A percentile compares a stretch with the other conserved stretches of the same genome.
These are phyloP conservation scores for Scaptodrosophila lebanonensis DNA, from an alignment of 1,140 invertebrate genomes.

Conservation along the genomic window DNA sequence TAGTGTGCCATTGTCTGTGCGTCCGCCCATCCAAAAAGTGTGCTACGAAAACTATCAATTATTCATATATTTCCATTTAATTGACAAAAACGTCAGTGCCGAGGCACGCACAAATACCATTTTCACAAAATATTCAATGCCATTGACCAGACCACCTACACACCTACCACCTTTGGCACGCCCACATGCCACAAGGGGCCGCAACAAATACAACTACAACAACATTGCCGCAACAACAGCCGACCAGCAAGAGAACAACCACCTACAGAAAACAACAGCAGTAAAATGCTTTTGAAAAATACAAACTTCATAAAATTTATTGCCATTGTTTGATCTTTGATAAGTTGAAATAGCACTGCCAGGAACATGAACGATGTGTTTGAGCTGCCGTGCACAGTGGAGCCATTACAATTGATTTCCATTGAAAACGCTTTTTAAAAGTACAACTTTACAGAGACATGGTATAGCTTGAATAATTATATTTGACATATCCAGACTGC, in stretches of 20 bases:
- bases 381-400: too few species aligned
- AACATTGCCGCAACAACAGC: conserved; percentile 5
- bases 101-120: conserved; percentile 64
- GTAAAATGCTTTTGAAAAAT: background rate
- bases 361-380: background rate
- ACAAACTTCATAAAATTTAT: conserved; percentile 26
- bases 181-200: background rate
- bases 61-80: conserved; percentile 64
- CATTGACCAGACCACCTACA: too few species aligned
- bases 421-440: too few species aligned
- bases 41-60: conserved; percentile 50
- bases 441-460: too few species aligned
- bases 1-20: conserved; percentile 19
- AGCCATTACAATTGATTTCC: too few species aligned
- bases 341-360: conserved; percentile 13
- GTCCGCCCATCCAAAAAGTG: conserved; percentile 17
- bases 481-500: too few species aligned
- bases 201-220: conserved; percentile 1
- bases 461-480: too few species aligned
- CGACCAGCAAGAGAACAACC: background rate
- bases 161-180: too few species aligned
- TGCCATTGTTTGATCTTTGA: conserved; percentile 27
- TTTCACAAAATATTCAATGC: too few species aligned
- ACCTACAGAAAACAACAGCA: background rate
- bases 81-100: conserved; percentile 44